These are phyloP conservation scores for Grapholita molesta DNA, from an alignment of 1,140 invertebrate species.

Conservation along the genomic window DNA sequence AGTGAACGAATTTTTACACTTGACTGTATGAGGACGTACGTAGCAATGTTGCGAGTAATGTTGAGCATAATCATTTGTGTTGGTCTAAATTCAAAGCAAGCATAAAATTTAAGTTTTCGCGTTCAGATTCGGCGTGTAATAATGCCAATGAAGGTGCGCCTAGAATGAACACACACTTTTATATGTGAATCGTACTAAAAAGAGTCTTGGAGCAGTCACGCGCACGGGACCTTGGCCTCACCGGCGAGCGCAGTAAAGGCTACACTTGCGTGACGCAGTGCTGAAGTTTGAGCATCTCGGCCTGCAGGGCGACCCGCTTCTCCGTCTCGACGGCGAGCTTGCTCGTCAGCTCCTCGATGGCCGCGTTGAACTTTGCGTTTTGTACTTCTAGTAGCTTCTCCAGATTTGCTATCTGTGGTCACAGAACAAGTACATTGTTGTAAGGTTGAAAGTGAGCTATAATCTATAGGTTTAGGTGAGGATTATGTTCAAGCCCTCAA, in stretches of 20 bases:
- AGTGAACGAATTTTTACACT: too few species aligned
- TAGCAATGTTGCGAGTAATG: too few species aligned
- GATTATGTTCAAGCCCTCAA: not conserved
- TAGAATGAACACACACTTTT: not conserved
- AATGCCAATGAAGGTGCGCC: not conserved
- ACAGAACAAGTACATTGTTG: constrained; percentile 4
- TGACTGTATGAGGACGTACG: too few species aligned
- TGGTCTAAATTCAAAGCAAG: too few species aligned
- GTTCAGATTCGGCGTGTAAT: not conserved
- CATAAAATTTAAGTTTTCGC: not conserved
- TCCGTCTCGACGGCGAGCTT: constrained; percentile 79
- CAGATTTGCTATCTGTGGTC: constrained; percentile 77
- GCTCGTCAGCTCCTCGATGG: constrained; percentile 79
- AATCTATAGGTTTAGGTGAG: too few species aligned
- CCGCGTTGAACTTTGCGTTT: constrained; percentile 74
- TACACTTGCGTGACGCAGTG: constrained; percentile 81
- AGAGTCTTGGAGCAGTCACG: not conserved
- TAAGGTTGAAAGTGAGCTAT: too few species aligned
- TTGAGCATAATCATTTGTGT: too few species aligned
- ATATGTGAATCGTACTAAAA: not conserved
- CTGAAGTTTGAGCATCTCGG: constrained; percentile 80
- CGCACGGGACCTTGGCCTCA: not conserved
- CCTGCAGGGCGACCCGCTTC: constrained; percentile 78
- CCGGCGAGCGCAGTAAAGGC: constrained; percentile 26
- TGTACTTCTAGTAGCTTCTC: constrained; percentile 80